These are phyloP conservation scores for Macrobrachium nipponense DNA, from an alignment of 1,140 invertebrate species.

Conservation along the genomic window DNA sequence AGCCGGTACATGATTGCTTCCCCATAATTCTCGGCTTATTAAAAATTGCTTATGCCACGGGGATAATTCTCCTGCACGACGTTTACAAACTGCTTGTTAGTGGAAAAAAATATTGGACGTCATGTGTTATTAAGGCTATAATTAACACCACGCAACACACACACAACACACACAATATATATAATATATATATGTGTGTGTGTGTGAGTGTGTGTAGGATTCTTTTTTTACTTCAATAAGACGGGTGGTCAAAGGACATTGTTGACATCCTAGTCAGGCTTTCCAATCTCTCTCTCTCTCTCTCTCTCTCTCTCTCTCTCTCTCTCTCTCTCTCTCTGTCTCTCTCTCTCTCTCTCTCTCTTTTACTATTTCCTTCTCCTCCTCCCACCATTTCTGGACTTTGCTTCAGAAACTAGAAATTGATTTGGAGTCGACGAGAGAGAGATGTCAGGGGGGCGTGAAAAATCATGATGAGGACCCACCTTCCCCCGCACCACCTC, in stretches of 20 bases:
- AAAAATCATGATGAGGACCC: slow-evolving; percentile 31
- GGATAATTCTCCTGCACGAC: no score
- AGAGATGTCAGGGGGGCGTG: slow-evolving; percentile 35
- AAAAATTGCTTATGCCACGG: no score
- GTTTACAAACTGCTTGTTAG: no score
- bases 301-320: not conserved
- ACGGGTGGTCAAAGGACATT: not conserved
- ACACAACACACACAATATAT: no score
- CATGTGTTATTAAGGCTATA: no score
- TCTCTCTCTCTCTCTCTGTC: not conserved
- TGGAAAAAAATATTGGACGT: no score
- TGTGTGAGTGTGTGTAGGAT: no score
- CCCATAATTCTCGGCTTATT: not conserved
- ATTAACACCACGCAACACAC: no score
- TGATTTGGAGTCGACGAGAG: slow-evolving; percentile 49
- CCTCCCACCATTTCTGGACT: slow-evolving; percentile 9
- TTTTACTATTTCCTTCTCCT: not conserved
- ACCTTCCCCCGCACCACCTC: not conserved
- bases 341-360: not conserved
- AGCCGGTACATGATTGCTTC: not conserved
- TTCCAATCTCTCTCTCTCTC: not conserved
- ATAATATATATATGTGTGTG: no score
- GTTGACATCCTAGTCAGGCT: not conserved
- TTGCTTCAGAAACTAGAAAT: slow-evolving; percentile 39
- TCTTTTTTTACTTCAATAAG: no score